phyloP scores from a whole-genome alignment of 1,140 invertebrate species.

The Pantala flavescens region DNA sequence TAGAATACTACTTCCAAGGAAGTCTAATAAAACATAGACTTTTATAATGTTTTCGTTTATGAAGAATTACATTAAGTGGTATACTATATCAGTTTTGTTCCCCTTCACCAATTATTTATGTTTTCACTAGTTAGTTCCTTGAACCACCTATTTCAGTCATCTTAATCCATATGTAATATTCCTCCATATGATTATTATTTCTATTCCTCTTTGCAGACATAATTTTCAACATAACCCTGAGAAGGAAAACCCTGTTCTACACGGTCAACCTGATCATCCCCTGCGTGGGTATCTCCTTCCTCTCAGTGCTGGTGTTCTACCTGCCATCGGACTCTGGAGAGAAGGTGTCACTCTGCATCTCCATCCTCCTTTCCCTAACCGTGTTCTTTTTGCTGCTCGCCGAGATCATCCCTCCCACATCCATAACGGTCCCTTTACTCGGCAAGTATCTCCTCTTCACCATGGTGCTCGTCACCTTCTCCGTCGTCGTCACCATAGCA shows the following conservation, averaged over 20 bases:
- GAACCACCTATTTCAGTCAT: too few relatives aligned
- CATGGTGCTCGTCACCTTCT: conserved; percentile 96
- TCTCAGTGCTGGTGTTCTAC: conserved; percentile 97
- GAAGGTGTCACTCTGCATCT: conserved; percentile 91
- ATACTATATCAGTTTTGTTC: too few relatives aligned
- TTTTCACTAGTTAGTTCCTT: too few relatives aligned
- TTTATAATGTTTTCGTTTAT: too few relatives aligned
- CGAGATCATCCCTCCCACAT: conserved; percentile 99
- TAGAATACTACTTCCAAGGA: too few relatives aligned
- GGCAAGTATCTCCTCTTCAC: conserved; percentile 99
- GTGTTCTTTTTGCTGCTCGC: conserved; percentile 97
- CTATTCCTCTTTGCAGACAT: conserved; percentile 51
- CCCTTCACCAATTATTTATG: too few relatives aligned
- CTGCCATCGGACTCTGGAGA: conserved; percentile 96
- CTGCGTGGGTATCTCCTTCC: conserved; percentile 91
- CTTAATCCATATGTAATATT: too few relatives aligned
- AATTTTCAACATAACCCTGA: conserved; percentile 93
- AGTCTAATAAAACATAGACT: too few relatives aligned
- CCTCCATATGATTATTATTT: too few relatives aligned
- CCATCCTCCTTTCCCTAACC: conserved; percentile 94
- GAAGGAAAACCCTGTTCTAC: conserved; percentile 95
- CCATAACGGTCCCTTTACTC: conserved; percentile 89
- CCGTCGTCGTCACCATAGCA: conserved; percentile 94
- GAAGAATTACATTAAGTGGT: too few relatives aligned
- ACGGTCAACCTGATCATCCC: conserved; percentile 94